Evolutionary conservation across 2,113 vertebrate species (phyloP), one percentile per base, ranked within the genome.

Genomic region (Chaetops frenatus): DNA sequence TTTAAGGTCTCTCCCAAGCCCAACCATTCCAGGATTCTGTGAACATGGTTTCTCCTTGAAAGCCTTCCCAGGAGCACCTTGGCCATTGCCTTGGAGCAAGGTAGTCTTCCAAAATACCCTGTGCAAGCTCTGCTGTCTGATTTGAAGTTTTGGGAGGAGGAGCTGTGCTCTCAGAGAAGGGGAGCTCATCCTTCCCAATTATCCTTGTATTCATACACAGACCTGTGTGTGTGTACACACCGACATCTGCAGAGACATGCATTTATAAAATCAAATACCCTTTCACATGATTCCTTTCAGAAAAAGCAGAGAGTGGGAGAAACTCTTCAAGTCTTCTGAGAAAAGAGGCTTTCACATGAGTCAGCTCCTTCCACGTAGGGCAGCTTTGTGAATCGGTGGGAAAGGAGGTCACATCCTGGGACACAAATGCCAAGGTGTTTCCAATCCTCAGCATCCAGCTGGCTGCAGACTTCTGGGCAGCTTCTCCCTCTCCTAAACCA

Each of bases 161-260:
- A 81, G 5, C 83, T 89, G 38, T 69, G 58, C 58, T 88, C 1
- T 19, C 54, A 57, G 18, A 33, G 51, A 58, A 4, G 7, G 8
- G 23, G 48, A 51, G 15, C 38, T 24, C 23, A 9, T 51, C 35
- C 81, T 50, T 84, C 60, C n/a, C 45, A 74, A 5, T 58, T 16
- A 54, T 18, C 72, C 1, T 0, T 45, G 3, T 29, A 2, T 87
- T 62, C 17, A 5, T 28, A 9, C 1, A 2, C 12, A 58, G 22
- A 15, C 12, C 6, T 20, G 1, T 35, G 15, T 25, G 15, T 25
- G n/a, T 31, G n/a, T 18, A 10, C 29, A 35, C 38, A 27, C 2
- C 0, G 1, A 25, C 70, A 48, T 24, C 36, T 54, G 40, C 4
- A 24, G 69, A 66, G 60, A 66, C 51, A 20, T 4, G 24, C 16